These are phyloP conservation scores for Eurytoma californica DNA, from an alignment of 2,888 invertebrate genomes.

Conservation along the genomic window DNA sequence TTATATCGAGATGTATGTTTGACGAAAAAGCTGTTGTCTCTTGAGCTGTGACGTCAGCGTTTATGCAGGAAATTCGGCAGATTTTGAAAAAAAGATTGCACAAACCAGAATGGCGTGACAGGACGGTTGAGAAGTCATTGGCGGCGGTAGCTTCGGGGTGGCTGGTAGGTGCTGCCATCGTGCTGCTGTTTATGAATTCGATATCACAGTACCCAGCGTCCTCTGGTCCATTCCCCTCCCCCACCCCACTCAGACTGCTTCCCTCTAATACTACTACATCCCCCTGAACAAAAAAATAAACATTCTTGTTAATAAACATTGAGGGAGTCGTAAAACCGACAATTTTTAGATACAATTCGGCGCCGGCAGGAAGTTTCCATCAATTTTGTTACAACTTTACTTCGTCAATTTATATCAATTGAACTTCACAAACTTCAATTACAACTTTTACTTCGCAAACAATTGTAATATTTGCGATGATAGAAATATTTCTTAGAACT, in stretches of 20 bases:
- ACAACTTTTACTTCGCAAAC: too few species aligned
- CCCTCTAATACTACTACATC: slow-evolving; percentile 76
- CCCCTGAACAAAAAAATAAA: slow-evolving; percentile 64
- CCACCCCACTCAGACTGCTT: slow-evolving; percentile 75
- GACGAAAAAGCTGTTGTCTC: too few species aligned
- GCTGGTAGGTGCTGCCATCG: slow-evolving; percentile 71
- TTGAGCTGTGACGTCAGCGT: too few species aligned
- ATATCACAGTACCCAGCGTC: slow-evolving; percentile 75
- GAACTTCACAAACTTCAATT: too few species aligned
- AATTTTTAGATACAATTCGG: not conserved
- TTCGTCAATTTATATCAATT: too few species aligned
- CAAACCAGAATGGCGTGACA: slow-evolving; percentile 74
- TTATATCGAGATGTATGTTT: too few species aligned
- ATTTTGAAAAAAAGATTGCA: not conserved
- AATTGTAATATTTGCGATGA: too few species aligned
- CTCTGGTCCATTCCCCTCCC: slow-evolving; percentile 74
- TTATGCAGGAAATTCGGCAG: too few species aligned
- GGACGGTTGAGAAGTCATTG: slow-evolving; percentile 76
- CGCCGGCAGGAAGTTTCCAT: not conserved
- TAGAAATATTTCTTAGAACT: too few species aligned
- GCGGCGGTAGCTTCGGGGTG: slow-evolving; percentile 75
- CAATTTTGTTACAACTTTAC: too few species aligned
- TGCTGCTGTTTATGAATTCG: slow-evolving; percentile 74
- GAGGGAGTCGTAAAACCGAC: not conserved
- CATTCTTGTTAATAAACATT: too few species aligned